Evolutionary conservation across 2,888 invertebrate genomes (phyloP).

Genomic region (Callimorpha dominula): DNA sequence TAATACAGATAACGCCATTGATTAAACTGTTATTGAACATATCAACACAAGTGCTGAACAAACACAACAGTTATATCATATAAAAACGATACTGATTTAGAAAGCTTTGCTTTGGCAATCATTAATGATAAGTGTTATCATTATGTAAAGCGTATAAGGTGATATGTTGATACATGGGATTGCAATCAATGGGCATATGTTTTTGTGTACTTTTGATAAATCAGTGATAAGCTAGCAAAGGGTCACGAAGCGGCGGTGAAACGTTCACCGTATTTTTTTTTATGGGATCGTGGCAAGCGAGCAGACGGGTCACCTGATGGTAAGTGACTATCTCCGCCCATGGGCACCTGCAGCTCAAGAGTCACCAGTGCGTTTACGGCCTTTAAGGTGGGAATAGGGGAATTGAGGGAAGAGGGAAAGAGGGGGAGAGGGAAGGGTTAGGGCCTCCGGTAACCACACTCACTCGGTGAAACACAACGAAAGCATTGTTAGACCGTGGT

Average conservation of each 20-base stretch:
- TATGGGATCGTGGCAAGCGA: too few species aligned
- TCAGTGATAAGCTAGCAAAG: neutral
- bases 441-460: too few species aligned
- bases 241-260: neutral
- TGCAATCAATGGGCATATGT: neutral
- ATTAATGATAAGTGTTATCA: slow-evolving; percentile 13
- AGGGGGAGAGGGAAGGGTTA: too few species aligned
- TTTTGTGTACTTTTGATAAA: slow-evolving; percentile 1
- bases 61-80: neutral
- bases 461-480: too few species aligned
- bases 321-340: too few species aligned
- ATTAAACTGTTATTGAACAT: slow-evolving; percentile 1
- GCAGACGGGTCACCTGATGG: too few species aligned
- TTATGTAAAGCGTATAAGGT: neutral
- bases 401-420: too few species aligned
- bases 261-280: neutral
- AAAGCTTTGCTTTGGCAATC: slow-evolving; percentile 6
- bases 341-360: too few species aligned
- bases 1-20: neutral
- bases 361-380: too few species aligned
- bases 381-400: too few species aligned
- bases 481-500: too few species aligned
- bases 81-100: neutral
- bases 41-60: slow-evolving; percentile 7
- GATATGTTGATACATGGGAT: slow-evolving; percentile 1